Percentiles rank a stretch among this genome's conserved stretches.
Conservation (phyloP, 2,113 vertebrate species). For the Gallinago undulata region DNA sequence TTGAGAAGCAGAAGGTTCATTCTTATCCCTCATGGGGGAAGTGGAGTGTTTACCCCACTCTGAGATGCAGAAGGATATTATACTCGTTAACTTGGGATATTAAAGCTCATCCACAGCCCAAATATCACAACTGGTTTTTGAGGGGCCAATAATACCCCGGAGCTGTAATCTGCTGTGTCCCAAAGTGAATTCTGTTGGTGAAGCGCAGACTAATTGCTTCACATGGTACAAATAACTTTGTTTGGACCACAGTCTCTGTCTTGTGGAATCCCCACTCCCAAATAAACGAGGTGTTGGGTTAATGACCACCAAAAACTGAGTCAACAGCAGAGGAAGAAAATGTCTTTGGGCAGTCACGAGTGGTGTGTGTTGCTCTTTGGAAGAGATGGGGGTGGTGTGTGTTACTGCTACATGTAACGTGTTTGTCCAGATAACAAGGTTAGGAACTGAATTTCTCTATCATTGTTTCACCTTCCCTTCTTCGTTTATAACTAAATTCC, state of each 20-base stretch:
- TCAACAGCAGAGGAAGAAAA: neutral
- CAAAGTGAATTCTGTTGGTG: too few relatives aligned
- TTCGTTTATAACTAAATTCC: rapidly evolving
- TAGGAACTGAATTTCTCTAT: neutral
- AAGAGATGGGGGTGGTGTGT: rapidly evolving
- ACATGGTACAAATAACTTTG: rapidly evolving
- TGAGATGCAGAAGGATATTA: neutral
- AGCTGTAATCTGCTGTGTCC: neutral
- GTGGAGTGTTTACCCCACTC: neutral
- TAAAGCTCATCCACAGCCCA: neutral
- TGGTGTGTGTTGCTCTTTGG: rapidly evolving
- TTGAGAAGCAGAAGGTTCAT: neutral
- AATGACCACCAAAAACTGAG: neutral
- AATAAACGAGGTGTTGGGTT: neutral
- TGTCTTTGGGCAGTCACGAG: rapidly evolving
- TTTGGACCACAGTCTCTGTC: neutral
- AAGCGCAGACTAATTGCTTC: neutral
- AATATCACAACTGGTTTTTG: rapidly evolving
- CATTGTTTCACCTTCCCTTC: neutral
- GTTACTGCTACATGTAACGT: rapidly evolving
- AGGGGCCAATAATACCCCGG: rapidly evolving
- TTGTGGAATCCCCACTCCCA: neutral
- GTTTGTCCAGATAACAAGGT: neutral
- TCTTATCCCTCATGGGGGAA: neutral
- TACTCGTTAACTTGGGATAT: neutral